Evolutionary conservation across 2,113 vertebrate genomes (phyloP).

Genomic region (Hylia prasina): DNA sequence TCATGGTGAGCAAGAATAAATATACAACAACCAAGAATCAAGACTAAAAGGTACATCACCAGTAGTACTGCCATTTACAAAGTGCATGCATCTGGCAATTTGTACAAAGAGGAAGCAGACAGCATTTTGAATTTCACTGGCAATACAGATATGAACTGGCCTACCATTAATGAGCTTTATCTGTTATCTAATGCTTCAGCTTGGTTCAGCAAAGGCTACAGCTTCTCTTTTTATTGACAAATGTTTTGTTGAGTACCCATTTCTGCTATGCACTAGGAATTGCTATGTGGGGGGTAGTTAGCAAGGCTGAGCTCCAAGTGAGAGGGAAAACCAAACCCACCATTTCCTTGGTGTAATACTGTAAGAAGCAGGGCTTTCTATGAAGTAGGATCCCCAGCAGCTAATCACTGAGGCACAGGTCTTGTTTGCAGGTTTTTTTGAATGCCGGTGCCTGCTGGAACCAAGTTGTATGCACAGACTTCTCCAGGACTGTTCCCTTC

Average conservation of each 20-base stretch:
- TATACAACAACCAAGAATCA: not conserved
- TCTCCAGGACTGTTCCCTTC: not conserved
- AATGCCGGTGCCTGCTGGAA: not conserved
- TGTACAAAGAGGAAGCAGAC: not conserved
- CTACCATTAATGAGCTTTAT: not conserved
- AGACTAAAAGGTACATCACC: not conserved
- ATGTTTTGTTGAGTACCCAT: not conserved
- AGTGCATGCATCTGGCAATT: not conserved
- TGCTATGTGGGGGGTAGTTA: not conserved
- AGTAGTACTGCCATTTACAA: not conserved
- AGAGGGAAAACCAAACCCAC: fast-evolving
- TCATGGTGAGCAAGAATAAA: not conserved
- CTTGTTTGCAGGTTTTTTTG: not conserved
- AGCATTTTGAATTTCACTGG: not conserved
- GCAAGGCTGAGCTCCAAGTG: not conserved
- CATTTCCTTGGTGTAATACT: not conserved
- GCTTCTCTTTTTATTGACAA: not conserved
- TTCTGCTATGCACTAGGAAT: not conserved
- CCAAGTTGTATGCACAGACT: not conserved
- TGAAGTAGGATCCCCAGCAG: not conserved
- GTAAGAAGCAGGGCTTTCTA: not conserved
- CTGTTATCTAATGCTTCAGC: not conserved
- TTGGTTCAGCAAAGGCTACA: not conserved
- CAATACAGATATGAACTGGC: not conserved
- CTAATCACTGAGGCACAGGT: not conserved